phyloP scores from a whole-genome alignment of 2,113 vertebrate genomes.

The Percina caprodes region DNA sequence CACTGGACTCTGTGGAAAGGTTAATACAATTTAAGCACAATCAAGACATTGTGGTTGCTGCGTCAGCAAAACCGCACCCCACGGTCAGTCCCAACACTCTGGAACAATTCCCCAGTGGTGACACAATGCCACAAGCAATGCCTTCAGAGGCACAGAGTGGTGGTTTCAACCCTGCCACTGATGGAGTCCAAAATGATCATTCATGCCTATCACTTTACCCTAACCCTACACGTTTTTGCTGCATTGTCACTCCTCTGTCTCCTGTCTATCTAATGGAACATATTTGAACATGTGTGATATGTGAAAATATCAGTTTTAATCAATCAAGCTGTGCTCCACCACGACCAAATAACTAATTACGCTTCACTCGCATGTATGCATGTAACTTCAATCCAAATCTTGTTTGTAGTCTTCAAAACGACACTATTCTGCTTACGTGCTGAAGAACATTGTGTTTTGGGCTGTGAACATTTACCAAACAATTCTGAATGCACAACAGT shows the following conservation, averaged over 20 bases:
- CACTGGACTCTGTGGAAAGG: slow-evolving; percentile 29
- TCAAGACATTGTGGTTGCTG: slow-evolving; percentile 32
- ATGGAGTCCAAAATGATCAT: neutral
- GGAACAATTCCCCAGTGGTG: slow-evolving; percentile 32
- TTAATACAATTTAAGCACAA: slow-evolving; percentile 37
- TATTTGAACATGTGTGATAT: neutral
- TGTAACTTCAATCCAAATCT: slow-evolving; percentile 12
- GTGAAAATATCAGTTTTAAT: slow-evolving; percentile 30
- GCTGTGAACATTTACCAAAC: neutral
- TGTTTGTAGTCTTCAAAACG: slow-evolving; percentile 2
- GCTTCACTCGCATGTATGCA: slow-evolving; percentile 25
- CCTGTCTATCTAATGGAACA: slow-evolving; percentile 17
- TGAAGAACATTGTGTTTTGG: neutral
- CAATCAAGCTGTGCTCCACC: slow-evolving; percentile 22
- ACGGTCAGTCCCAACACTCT: slow-evolving; percentile 5
- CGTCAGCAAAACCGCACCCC: slow-evolving; percentile 40
- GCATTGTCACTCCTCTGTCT: slow-evolving; percentile 5
- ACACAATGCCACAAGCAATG: slow-evolving; percentile 18
- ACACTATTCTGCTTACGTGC: neutral
- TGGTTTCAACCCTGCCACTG: neutral
- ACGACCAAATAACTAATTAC: neutral
- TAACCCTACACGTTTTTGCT: neutral
- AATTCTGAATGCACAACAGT: neutral
- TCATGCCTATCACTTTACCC: neutral
- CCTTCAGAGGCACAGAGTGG: neutral